phyloP scores from a whole-genome alignment of 2,888 invertebrate genomes.

The Dicycla oo region DNA sequence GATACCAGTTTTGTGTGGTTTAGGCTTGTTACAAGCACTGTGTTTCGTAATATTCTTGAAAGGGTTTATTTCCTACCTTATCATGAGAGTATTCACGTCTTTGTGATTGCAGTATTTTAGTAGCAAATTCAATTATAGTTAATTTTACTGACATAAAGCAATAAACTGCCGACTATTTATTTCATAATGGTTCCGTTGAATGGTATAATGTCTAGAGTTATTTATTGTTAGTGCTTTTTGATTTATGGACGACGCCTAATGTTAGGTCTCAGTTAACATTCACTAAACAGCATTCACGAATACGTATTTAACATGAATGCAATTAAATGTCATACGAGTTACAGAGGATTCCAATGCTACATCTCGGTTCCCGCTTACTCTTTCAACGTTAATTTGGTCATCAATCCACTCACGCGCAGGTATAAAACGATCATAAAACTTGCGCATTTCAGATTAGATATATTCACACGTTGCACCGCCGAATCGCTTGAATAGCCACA shows the following conservation, averaged over 20 bases:
- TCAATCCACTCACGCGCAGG: slow-evolving; percentile 61
- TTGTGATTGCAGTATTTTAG: slow-evolving; percentile 39
- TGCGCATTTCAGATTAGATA: slow-evolving; percentile 63
- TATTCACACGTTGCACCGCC: slow-evolving; percentile 54
- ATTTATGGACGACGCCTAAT: slow-evolving; percentile 42
- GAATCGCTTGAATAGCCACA: slow-evolving; percentile 55
- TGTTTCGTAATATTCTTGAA: slow-evolving; percentile 44
- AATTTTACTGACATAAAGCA: slow-evolving; percentile 44
- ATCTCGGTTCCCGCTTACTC: slow-evolving; percentile 53
- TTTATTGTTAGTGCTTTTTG: slow-evolving; percentile 50
- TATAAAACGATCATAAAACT: slow-evolving; percentile 59
- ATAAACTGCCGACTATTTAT: slow-evolving; percentile 45
- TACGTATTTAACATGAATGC: slow-evolving; percentile 4
- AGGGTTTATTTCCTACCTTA: slow-evolving; percentile 52
- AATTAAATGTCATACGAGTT: slow-evolving; percentile 33
- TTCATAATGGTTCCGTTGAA: slow-evolving; percentile 49
- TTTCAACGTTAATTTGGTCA: slow-evolving; percentile 59
- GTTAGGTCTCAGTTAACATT: slow-evolving; percentile 11
- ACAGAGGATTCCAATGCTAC: slow-evolving; percentile 30
- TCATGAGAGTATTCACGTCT: slow-evolving; percentile 42
- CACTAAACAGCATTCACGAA: slow-evolving; percentile 15
- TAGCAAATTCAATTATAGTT: slow-evolving; percentile 54
- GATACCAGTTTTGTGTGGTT: slow-evolving; percentile 53
- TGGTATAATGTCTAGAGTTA: slow-evolving; percentile 44
- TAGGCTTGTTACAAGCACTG: slow-evolving; percentile 48